Conservation (phyloP, 2,888 invertebrate genomes). For the Tenthredo amoena region DNA sequence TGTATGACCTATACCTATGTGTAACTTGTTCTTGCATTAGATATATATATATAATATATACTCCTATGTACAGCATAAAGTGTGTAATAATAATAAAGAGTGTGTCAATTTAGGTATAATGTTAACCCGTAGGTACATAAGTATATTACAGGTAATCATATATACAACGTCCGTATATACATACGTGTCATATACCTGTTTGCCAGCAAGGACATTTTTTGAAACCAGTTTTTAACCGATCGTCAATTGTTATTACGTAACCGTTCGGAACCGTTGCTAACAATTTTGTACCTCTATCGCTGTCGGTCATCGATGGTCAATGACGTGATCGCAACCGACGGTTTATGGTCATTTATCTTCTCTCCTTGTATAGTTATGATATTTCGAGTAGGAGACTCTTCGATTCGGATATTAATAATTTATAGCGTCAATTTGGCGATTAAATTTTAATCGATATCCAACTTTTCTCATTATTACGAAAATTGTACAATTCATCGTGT, state of each 20-base stretch:
- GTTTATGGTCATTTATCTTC: not conserved
- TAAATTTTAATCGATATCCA: too few relatives aligned
- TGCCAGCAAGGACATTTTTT: not conserved
- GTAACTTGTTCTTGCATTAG: not conserved
- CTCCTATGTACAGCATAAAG: not conserved
- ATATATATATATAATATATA: not conserved
- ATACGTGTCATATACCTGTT: not conserved
- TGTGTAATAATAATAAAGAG: not conserved
- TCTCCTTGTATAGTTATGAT: not conserved
- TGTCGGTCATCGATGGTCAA: conserved; percentile 41
- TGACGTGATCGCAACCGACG: conserved; percentile 21
- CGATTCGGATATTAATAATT: not conserved
- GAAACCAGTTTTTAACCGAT: conserved; percentile 9
- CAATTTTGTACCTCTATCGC: not conserved
- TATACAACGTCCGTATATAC: not conserved
- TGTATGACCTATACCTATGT: not conserved
- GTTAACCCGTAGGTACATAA: too few relatives aligned
- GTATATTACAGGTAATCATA: not conserved
- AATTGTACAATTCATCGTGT: too few relatives aligned
- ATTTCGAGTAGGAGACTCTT: not conserved
- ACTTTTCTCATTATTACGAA: too few relatives aligned
- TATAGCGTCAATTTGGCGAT: not conserved
- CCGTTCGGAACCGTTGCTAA: conserved; percentile 23
- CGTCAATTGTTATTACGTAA: conserved; percentile 34
- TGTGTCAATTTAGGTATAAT: conserved; percentile 3